Evolutionary conservation across 2,113 vertebrate genomes (phyloP).

Genomic region (Notothenia rossii): DNA sequence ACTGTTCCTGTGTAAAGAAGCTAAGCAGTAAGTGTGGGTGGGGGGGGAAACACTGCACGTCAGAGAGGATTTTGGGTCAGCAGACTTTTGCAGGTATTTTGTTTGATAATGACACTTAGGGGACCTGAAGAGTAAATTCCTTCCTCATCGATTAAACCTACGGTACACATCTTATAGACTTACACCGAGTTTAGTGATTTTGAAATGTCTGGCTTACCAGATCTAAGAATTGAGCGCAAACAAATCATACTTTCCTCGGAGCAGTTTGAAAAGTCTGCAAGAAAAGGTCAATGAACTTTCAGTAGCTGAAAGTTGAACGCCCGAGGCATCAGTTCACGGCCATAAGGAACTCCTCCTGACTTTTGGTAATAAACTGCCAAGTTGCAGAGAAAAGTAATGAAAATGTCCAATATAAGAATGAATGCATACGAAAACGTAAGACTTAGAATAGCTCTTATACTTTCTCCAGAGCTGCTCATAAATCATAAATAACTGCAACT

Average conservation of each 20-base stretch:
- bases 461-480: conserved; percentile 9
- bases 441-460: background rate
- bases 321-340: conserved; percentile 21
- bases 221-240: conserved; percentile 9
- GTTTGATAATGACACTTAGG: background rate
- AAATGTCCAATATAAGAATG: conserved; percentile 1
- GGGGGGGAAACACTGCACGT: conserved; percentile 31
- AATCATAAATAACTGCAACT: background rate
- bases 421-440: background rate
- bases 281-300: conserved; percentile 32
- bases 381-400: conserved; percentile 5
- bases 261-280: conserved; percentile 38
- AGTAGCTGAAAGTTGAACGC: conserved; percentile 29
- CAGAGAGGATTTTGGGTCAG: conserved; percentile 30
- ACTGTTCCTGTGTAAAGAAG: conserved; percentile 47
- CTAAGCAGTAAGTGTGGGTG: conserved; percentile 29
- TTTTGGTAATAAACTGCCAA: conserved; percentile 9
- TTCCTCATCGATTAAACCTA: background rate
- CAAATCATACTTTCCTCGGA: conserved; percentile 16
- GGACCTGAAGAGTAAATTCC: background rate
- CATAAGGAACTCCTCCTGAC: conserved; percentile 4
- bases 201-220: conserved; percentile 26
- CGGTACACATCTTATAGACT: conserved; percentile 32
- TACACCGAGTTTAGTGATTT: conserved; percentile 26
- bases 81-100: conserved; percentile 13